Conservation (phyloP, 2,888 invertebrate species). For the Scotopteryx bipunctaria region DNA sequence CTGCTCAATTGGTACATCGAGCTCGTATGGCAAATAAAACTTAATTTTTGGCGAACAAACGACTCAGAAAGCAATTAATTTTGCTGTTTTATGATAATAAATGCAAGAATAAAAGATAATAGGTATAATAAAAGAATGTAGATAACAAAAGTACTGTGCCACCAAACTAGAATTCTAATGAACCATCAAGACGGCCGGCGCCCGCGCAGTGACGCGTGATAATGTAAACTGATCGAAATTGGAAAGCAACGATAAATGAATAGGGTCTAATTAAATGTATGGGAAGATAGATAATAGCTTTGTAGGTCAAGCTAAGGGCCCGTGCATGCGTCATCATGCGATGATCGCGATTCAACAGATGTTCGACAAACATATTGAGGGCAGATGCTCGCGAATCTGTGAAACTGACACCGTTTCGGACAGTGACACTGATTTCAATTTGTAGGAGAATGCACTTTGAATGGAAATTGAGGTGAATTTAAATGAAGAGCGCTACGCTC, state of each 20-base stretch:
- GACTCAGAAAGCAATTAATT: slow-evolving; percentile 32
- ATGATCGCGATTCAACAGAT: slow-evolving; percentile 62
- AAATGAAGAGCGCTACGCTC: slow-evolving; percentile 10
- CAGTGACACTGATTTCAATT: slow-evolving; percentile 50
- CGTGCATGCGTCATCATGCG: slow-evolving; percentile 37
- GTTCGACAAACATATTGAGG: slow-evolving; percentile 61
- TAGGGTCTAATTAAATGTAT: slow-evolving; percentile 73
- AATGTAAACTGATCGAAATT: slow-evolving; percentile 68
- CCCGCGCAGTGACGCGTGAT: slow-evolving; percentile 61
- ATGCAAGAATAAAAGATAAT: not conserved
- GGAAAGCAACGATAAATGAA: slow-evolving; percentile 73
- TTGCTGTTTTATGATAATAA: not conserved
- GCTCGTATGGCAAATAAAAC: slow-evolving; percentile 50
- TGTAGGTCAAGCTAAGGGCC: slow-evolving; percentile 63
- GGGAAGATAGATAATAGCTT: slow-evolving; percentile 61
- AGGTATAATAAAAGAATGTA: too few species aligned
- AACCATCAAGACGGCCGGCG: slow-evolving; percentile 22
- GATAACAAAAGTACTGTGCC: not conserved
- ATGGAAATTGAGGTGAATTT: slow-evolving; percentile 21
- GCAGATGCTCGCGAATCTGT: slow-evolving; percentile 67
- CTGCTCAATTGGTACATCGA: slow-evolving; percentile 58
- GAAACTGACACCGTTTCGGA: slow-evolving; percentile 51
- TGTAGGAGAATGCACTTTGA: slow-evolving; percentile 39
- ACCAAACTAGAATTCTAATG: slow-evolving; percentile 7
- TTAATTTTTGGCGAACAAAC: slow-evolving; percentile 38